Evolutionary conservation across 1,140 invertebrate species (phyloP).

Genomic region (Achroia grisella): DNA sequence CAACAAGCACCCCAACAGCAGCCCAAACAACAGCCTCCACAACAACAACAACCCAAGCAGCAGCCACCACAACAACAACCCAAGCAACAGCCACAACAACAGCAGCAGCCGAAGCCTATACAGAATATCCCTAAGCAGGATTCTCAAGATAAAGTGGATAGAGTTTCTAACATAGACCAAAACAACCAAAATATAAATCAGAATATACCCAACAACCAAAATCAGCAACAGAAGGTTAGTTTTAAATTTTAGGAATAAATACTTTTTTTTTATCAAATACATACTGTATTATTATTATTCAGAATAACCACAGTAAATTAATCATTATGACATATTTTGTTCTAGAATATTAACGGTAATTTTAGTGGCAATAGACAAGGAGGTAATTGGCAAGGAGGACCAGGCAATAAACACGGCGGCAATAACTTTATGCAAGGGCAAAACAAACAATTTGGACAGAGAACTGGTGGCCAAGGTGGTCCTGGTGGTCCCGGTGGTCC

Average conservation of each 20-base stretch:
- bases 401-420: slow-evolving; percentile 32
- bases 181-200: slow-evolving; percentile 31
- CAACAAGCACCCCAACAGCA: slow-evolving; percentile 24
- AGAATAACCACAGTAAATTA: no score
- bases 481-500: slow-evolving; percentile 14
- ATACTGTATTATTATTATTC: no score
- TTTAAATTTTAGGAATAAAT: no score
- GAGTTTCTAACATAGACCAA: slow-evolving; percentile 27
- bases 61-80: slow-evolving; percentile 20
- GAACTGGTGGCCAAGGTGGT: slow-evolving; percentile 9
- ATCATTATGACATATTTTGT: slow-evolving; percentile 8
- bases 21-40: slow-evolving; percentile 17
- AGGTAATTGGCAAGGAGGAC: slow-evolving; percentile 18
- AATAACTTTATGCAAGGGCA: slow-evolving; percentile 5
- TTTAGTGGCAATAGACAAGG: slow-evolving; percentile 43
- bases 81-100: slow-evolving; percentile 21
- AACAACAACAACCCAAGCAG: slow-evolving; percentile 15
- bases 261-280: no score
- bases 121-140: slow-evolving; percentile 26
- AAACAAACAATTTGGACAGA: slow-evolving; percentile 1
- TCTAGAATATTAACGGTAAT: slow-evolving; percentile 58
- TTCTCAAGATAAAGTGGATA: slow-evolving; percentile 45
- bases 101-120: slow-evolving; percentile 21
- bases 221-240: slow-evolving; percentile 18
- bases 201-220: slow-evolving; percentile 23